A percentile compares a stretch with the other conserved stretches of the same genome.
These are phyloP conservation scores for Lasioglossum leucozonium DNA, from an alignment of 2,888 invertebrate genomes.

Conservation along the genomic window DNA sequence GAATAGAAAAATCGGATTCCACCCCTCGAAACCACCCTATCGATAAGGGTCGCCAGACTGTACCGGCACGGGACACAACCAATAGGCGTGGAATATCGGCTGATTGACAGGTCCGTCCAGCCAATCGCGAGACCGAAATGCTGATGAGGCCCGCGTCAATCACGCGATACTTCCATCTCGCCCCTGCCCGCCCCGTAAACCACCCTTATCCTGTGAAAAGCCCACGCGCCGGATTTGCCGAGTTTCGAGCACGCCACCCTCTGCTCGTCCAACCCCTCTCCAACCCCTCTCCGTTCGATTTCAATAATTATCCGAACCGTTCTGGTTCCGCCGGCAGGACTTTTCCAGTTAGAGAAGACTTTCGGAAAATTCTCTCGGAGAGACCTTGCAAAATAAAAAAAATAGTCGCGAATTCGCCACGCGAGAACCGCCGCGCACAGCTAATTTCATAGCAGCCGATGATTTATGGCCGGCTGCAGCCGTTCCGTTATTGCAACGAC, in stretches of 20 bases:
- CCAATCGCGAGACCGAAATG: slow-evolving; percentile 91
- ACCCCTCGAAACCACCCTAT: background rate
- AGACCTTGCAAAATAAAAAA: background rate
- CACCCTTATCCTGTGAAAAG: slow-evolving; percentile 66
- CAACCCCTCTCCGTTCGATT: slow-evolving; percentile 21
- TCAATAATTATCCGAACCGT: slow-evolving; percentile 49
- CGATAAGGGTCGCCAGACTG: slow-evolving; percentile 52
- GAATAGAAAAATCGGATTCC: background rate
- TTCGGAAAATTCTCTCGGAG: background rate
- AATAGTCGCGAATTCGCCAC: slow-evolving; percentile 31
- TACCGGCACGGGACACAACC: slow-evolving; percentile 74
- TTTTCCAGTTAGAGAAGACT: background rate
- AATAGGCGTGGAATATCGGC: slow-evolving; percentile 86
- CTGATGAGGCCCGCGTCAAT: slow-evolving; percentile 93
- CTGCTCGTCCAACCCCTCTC: slow-evolving; percentile 35
- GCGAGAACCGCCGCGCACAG: slow-evolving; percentile 40
- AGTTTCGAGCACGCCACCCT: slow-evolving; percentile 60
- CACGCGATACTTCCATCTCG: slow-evolving; percentile 85
- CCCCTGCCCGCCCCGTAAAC: slow-evolving; percentile 72
- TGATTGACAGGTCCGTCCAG: slow-evolving; percentile 93
- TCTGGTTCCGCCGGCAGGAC: background rate
- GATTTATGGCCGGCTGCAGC: slow-evolving; percentile 52
- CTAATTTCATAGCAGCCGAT: slow-evolving; percentile 57
- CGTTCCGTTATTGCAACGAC: slow-evolving; percentile 58
- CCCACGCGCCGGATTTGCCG: slow-evolving; percentile 64